phyloP scores from a whole-genome alignment of 2,797 vertebrate genomes.

The Smutsia temminckii region DNA sequence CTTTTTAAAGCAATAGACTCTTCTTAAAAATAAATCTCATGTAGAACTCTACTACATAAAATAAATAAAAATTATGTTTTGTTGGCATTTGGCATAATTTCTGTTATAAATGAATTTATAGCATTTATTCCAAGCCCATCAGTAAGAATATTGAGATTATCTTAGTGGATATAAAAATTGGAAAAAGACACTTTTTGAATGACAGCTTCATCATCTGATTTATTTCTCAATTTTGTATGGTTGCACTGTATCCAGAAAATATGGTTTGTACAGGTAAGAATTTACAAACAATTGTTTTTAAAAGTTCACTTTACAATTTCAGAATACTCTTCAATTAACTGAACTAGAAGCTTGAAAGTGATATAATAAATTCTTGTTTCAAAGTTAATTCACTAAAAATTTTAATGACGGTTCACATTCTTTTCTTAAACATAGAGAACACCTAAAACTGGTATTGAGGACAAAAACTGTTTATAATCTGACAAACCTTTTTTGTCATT shows the following conservation, averaged over 20 bases:
- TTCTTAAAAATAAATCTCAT: background rate
- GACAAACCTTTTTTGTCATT: background rate
- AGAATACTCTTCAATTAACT: background rate
- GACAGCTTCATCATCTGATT: background rate
- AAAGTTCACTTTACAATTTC: constrained; percentile 27
- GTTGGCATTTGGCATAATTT: background rate
- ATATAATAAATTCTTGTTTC: background rate
- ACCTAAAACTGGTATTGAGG: background rate
- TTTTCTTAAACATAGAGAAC: constrained; percentile 6
- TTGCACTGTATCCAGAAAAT: constrained; percentile 15
- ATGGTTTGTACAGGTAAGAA: background rate
- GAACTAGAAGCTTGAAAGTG: constrained; percentile 37
- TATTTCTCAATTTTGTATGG: constrained; percentile 47
- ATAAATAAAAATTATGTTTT: constrained; percentile 20
- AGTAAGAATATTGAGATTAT: background rate
- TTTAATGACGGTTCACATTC: background rate
- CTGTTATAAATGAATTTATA: background rate
- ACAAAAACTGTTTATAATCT: background rate
- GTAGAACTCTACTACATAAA: background rate
- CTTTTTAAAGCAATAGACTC: background rate
- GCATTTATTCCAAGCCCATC: background rate
- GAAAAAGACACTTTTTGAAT: constrained; percentile 13
- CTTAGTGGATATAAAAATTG: background rate
- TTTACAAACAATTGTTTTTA: constrained; percentile 48
- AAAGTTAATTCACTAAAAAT: constrained; percentile 8